phyloP scores from a whole-genome alignment of 2,797 vertebrate species.

The Agapornis canus region DNA sequence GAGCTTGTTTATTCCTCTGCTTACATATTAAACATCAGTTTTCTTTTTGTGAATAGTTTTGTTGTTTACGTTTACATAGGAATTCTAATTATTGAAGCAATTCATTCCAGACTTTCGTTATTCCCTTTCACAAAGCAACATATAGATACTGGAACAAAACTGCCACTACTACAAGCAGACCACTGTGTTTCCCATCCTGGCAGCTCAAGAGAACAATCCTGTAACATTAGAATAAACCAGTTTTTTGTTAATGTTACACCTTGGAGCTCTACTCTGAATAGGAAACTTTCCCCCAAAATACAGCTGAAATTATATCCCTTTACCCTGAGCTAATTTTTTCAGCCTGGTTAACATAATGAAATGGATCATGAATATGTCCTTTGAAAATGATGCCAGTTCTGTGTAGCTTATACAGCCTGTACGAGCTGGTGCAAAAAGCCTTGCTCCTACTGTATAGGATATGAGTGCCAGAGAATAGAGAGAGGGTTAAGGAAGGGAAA shows the following conservation, averaged over 20 bases:
- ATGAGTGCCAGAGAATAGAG: neutral
- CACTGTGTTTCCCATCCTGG: neutral
- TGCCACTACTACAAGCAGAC: neutral
- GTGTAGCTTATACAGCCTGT: neutral
- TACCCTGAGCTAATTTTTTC: conserved; percentile 5
- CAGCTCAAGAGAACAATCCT: conserved; percentile 15
- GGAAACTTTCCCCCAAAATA: neutral
- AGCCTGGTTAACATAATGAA: conserved; percentile 26
- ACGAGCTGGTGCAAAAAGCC: neutral
- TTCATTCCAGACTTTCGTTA: conserved; percentile 3
- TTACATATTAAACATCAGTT: conserved; percentile 60
- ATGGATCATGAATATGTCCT: conserved; percentile 27
- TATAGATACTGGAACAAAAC: neutral
- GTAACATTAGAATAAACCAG: neutral
- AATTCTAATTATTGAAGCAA: conserved; percentile 48
- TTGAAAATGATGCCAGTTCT: neutral
- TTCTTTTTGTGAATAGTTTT: conserved; percentile 34
- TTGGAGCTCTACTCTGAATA: conserved; percentile 34
- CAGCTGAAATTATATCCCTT: conserved; percentile 4
- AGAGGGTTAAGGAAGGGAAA: conserved; percentile 43
- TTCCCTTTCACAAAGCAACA: neutral
- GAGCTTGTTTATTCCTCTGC: conserved; percentile 32
- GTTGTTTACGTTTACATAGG: conserved; percentile 38
- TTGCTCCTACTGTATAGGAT: neutral
- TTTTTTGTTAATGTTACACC: conserved; percentile 28